Evolutionary conservation across 2,113 vertebrate genomes (phyloP), one percentile per base, ranked within the genome.

Genomic region (Chloroceryle aenea): DNA sequence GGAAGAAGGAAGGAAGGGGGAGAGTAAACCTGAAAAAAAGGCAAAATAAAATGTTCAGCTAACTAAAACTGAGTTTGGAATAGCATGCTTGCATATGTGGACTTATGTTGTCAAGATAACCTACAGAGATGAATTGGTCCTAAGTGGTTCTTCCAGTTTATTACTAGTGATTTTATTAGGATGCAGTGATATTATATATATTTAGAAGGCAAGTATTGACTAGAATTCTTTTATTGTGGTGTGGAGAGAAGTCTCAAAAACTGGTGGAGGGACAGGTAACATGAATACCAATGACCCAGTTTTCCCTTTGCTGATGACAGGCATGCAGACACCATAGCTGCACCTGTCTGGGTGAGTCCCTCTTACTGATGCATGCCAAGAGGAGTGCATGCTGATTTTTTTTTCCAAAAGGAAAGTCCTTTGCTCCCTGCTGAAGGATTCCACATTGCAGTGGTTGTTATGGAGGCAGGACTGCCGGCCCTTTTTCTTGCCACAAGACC

Each of bases 61-160:
- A 66, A 58, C 7, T 27, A 1, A 2, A 62, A 77, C 25, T 77
- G 9, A 47, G 3, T 36, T 82, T 64, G 40, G n/a, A 75, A 42
- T 13, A 61, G 8, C 0, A 1, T 2, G 1, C 47, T 71, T 71
- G 30, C 3, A 0, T 53, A 9, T 25, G 15, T 38, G 12, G 67
- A 26, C 9, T 62, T 63, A 5, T 50, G 53, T 55, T 34, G 34
- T 56, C 20, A 43, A 58, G 50, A 25, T 27, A 80, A 62, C 15
- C 15, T 23, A 5, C 29, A 50, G 30, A 64, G 79, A 45, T 62
- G 0, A 84, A 74, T 63, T 73, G 13, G 4, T 58, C 18, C 15
- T 58, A 73, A n/a, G 5, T 14, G 9, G 59, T 78, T 64, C 17
- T 34, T 43, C 83, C 25, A 7, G 17, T 16, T 80, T 40, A 5